Evolutionary conservation across 2,888 invertebrate genomes (phyloP).

Genomic region (Thalpophila matura): DNA sequence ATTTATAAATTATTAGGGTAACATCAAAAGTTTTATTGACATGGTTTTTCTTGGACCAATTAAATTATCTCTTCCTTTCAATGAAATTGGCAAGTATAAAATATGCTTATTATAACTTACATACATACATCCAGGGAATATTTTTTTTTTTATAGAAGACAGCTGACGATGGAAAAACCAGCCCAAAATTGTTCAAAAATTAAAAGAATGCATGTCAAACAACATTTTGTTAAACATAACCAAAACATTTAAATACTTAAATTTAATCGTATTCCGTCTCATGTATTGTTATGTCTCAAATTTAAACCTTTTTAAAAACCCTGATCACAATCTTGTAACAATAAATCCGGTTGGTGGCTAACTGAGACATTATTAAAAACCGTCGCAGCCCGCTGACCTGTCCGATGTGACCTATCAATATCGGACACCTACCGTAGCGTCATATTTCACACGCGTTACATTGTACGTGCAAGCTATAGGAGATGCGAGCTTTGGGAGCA

Average conservation of each 20-base stretch:
- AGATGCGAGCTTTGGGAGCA: neutral
- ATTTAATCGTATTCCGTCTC: no score
- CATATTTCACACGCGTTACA: slow-evolving; percentile 77
- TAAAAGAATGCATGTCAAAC: no score
- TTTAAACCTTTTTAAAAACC: neutral
- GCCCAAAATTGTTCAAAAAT: no score
- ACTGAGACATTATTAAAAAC: slow-evolving; percentile 76
- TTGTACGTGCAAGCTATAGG: slow-evolving; percentile 61
- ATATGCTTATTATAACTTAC: neutral
- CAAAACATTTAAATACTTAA: no score
- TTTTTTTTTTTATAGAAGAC: no score
- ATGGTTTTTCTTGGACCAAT: neutral
- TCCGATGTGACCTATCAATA: slow-evolving; percentile 80
- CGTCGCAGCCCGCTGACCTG: slow-evolving; percentile 68
- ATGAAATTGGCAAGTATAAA: neutral
- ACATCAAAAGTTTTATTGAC: neutral
- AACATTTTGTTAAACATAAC: no score
- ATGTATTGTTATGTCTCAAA: neutral
- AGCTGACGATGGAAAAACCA: no score
- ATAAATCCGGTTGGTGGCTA: slow-evolving; percentile 46
- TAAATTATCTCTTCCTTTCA: neutral
- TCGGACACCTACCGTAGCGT: slow-evolving; percentile 75
- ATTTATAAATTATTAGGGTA: neutral
- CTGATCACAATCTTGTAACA: neutral
- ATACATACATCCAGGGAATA: no score